A percentile compares a stretch with the other conserved stretches of the same genome.
Conservation (phyloP, 2,113 vertebrate species). For the Cebidichthys violaceus region DNA sequence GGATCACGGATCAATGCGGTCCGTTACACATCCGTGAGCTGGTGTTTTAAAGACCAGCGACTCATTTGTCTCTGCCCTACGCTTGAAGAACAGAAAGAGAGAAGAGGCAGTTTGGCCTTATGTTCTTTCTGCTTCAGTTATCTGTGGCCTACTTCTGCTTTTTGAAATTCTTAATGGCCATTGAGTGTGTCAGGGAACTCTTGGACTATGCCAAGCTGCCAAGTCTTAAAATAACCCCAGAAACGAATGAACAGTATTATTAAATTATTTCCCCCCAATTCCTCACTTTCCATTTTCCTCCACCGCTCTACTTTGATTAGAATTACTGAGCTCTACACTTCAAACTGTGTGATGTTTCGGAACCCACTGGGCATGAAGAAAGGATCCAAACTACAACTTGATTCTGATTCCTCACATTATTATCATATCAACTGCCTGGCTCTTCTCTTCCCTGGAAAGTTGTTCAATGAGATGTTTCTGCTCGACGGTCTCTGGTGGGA, state of each 20-base stretch:
- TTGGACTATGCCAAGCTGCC: slow-evolving; percentile 50
- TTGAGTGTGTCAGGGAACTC: slow-evolving; percentile 48
- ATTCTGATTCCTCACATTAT: slow-evolving; percentile 15
- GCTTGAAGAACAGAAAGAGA: slow-evolving; percentile 29
- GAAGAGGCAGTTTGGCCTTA: slow-evolving; percentile 33
- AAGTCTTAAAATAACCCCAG: slow-evolving; percentile 65
- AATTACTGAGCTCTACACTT: slow-evolving; percentile 2
- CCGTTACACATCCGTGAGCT: not conserved
- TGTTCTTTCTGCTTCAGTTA: slow-evolving; percentile 46
- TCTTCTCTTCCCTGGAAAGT: slow-evolving; percentile 8
- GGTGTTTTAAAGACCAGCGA: not conserved
- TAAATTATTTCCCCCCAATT: slow-evolving; percentile 28
- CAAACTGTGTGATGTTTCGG: not conserved
- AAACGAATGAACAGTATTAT: slow-evolving; percentile 27
- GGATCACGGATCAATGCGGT: not conserved
- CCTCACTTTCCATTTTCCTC: slow-evolving; percentile 14
- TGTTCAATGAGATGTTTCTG: slow-evolving; percentile 28
- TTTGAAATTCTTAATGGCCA: slow-evolving; percentile 70
- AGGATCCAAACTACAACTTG: not conserved
- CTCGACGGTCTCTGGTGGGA: slow-evolving; percentile 44
- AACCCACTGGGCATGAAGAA: too few relatives aligned
- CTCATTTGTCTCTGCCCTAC: slow-evolving; percentile 9
- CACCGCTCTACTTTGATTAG: slow-evolving; percentile 7
- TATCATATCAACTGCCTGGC: slow-evolving; percentile 26
- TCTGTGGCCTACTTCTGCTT: slow-evolving; percentile 68